Conservation (phyloP, 1,140 invertebrate species). For the Bombus confusus region DNA sequence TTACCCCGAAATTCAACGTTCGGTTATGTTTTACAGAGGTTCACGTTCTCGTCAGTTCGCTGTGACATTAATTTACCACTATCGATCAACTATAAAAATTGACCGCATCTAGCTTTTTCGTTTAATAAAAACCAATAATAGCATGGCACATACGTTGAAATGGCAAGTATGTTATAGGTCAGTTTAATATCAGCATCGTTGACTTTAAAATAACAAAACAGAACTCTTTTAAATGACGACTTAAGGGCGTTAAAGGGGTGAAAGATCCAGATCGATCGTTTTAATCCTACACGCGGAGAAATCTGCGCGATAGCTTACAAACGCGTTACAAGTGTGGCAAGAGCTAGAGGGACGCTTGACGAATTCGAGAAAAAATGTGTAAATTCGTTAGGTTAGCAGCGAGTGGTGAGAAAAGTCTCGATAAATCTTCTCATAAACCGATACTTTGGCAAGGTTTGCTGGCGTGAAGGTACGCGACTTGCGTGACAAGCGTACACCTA, state of each 20-base stretch:
- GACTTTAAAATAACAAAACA: not conserved
- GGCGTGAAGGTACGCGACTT: slow-evolving; percentile 10
- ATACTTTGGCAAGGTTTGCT: not conserved
- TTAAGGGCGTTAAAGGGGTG: not conserved
- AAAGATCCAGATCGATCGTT: too few relatives aligned
- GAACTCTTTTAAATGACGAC: not conserved
- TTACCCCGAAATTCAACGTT: not conserved
- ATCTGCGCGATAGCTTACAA: not conserved
- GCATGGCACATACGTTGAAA: too few relatives aligned
- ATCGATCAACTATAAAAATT: too few relatives aligned
- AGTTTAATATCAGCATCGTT: not conserved
- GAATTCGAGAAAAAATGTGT: not conserved
- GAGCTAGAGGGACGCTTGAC: not conserved
- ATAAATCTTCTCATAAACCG: not conserved
- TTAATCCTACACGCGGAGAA: not conserved
- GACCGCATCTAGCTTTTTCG: too few relatives aligned
- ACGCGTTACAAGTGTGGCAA: not conserved
- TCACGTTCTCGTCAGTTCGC: not conserved
- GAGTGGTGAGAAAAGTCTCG: not conserved
- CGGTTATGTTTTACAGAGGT: too few relatives aligned
- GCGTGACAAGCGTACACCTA: slow-evolving; percentile 22
- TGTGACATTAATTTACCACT: too few relatives aligned
- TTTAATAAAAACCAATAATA: too few relatives aligned
- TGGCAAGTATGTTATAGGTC: too few relatives aligned
- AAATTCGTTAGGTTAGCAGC: not conserved